Base-by-base conservation (phyloP, 2,113 vertebrate genomes). In the Cynocephalus volans region DNA sequence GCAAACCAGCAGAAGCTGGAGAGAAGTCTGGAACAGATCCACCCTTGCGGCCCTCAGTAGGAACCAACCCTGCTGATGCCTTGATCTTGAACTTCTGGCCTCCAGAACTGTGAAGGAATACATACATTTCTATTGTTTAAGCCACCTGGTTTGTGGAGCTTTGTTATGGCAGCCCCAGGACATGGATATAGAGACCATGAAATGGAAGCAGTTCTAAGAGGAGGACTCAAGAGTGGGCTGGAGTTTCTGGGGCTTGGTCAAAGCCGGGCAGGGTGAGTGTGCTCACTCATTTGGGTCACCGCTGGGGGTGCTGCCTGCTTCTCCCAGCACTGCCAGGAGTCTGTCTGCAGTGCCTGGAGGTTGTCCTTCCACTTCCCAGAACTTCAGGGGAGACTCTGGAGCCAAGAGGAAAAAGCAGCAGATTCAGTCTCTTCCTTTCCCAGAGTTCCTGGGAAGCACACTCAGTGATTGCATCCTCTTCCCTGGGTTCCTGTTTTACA, bases 401-500 rank as follows among this genome's bases (percentile, higher is more conserved):
- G 5, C 31, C 9, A 3, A 3, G 33, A 45, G 81, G 52, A n/a
- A 41, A 26, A 26, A 19, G 41, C 41, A 21, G 26, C 24, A 28
- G 28, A 24, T 62, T 64, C 26, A 3, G 81, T 54, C 17, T 48
- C 5, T 18, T 48, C 17, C 8, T 41, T 65, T 69, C 31, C 67
- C 67, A 11, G 36, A 23, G 36, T 41, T 72, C 69, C 69, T 36
- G 31, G 69, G 67, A 72, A 21, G 69, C 13, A 19, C 9, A 21
- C 69, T 12, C 36, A 41, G 1, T 4, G 17, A n/a, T 7, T 48
- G 11, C 52, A 7, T 67, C 45, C 19, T 67, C 89, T 41, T 97
- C 90, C 45, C 62, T 70, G 3, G 79, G 86, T 94, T 97, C 97
- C 97, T 96, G 97, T 96, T 94, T 41, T 41, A 5, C 36, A 36